These are phyloP conservation scores for Eulacestoma nigropectus DNA, from an alignment of 2,113 vertebrate genomes.

Conservation along the genomic window DNA sequence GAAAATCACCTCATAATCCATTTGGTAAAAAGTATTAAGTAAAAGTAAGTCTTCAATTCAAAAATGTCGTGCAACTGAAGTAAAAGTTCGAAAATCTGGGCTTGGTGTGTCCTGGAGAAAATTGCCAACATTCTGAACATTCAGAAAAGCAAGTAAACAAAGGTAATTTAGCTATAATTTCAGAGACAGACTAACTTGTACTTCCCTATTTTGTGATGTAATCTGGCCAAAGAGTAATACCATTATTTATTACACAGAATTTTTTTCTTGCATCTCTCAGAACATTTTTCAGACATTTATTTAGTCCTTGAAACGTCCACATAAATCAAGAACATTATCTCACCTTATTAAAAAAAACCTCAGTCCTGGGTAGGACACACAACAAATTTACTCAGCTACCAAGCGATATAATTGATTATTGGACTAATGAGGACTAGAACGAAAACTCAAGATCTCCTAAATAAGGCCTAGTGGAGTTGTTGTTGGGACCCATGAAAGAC, in stretches of 20 bases:
- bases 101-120: neutral
- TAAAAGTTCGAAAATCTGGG: neutral
- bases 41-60: neutral
- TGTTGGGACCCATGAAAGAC: neutral
- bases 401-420: neutral
- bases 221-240: neutral
- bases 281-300: neutral
- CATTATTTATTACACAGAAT: neutral
- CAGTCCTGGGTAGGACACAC: neutral
- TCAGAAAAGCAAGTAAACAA: neutral
- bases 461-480: neutral
- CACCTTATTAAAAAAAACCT: neutral
- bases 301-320: neutral
- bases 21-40: neutral
- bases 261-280: neutral
- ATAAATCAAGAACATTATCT: neutral
- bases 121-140: neutral
- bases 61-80: neutral
- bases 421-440: neutral
- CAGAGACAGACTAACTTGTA: neutral
- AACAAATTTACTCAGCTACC: neutral
- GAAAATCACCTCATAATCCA: neutral
- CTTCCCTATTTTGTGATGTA: neutral
- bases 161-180: neutral
- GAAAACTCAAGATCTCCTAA: neutral